Evolutionary conservation across 2,797 vertebrate genomes (phyloP), one percentile per base, ranked within the genome.

Genomic region (Caiman crocodilus): DNA sequence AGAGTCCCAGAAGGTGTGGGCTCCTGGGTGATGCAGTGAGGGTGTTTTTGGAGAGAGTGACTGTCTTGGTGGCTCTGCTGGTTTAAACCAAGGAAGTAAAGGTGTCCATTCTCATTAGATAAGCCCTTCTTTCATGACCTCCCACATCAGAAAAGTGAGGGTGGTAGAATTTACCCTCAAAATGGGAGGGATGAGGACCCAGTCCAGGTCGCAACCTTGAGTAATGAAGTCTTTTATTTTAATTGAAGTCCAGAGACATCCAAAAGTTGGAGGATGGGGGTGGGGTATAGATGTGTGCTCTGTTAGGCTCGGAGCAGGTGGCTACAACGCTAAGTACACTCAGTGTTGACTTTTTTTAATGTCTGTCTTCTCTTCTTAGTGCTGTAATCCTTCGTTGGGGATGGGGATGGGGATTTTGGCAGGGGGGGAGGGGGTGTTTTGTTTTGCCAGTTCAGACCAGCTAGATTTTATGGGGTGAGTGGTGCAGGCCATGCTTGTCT

Each of bases 401-500:
- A 42, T 9, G 42, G 42, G 42, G 42, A 9, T 3, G 7, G 42
- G 42, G 42, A 35, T n/a, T n/a, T n/a, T n/a, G n/a, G n/a, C n/a
- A n/a, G 42, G 42, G 42, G 7, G 7, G 42, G 42, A 9, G 42
- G 42, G 9, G 9, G 67, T 4, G 2, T 16, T 42, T 17, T 58
- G 15, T 30, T 50, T 85, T 59, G 15, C 65, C 26, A 9, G 28
- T 81, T 65, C 60, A 76, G 79, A 57, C 28, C 55, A 79, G 76
- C 35, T 42, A 42, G 42, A 16, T 17, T 79, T 88, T 88, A 58
- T 92, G 74, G 82, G 79, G 60, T 4, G 18, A 67, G 25, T 18
- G 61, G 60, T 87, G 32, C 26, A 84, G n/a, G 14, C 14, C 88
- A 90, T 90, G 16, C 21, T 90, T 92, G 15, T 91, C 84, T 18